Conservation (phyloP, 2,797 vertebrate species). For the Hybognathus amarus region DNA sequence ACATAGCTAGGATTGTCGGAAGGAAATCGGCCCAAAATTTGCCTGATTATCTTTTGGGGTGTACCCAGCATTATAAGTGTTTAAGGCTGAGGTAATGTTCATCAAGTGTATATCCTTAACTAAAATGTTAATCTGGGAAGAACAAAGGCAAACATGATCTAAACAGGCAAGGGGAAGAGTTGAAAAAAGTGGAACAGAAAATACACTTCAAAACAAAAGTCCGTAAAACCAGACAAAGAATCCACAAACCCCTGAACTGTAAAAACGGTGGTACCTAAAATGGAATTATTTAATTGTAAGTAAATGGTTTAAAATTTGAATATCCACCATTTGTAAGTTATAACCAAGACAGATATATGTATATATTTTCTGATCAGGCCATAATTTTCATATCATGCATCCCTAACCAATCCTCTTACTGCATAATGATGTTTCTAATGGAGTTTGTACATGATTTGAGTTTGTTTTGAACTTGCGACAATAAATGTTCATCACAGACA, state of each 20-base stretch:
- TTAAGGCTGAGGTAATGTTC: background rate
- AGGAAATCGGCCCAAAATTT: no score
- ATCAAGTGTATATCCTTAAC: background rate
- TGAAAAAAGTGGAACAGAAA: no score
- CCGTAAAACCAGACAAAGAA: no score
- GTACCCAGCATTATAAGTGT: no score
- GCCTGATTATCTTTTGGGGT: no score
- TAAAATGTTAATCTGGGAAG: background rate
- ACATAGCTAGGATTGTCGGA: no score
- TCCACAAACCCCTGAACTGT: no score
- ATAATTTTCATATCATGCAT: background rate
- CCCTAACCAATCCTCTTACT: background rate
- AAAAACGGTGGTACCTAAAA: background rate
- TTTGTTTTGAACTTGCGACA: constrained; percentile 22
- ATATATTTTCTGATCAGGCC: no score
- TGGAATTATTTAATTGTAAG: background rate
- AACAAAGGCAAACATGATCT: no score
- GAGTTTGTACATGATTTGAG: background rate
- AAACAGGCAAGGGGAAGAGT: no score
- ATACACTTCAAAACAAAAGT: no score
- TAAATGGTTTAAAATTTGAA: background rate
- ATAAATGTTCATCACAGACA: constrained; percentile 42
- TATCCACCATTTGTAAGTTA: background rate
- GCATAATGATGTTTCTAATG: background rate
- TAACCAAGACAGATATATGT: background rate